phyloP scores from a whole-genome alignment of 2,797 vertebrate species.

The Pristis pectinata region DNA sequence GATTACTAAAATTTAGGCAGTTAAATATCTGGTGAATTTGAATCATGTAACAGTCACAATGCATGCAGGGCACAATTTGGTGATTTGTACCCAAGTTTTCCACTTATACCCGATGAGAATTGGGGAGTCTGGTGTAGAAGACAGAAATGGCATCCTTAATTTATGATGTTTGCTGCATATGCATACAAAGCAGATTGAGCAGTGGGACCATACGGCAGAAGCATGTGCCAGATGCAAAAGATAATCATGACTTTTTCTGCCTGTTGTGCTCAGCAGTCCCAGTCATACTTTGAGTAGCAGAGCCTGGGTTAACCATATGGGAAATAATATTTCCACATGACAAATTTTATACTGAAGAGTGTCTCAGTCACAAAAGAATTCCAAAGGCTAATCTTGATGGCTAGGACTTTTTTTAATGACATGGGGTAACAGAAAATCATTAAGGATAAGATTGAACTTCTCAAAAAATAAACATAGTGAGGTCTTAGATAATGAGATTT shows the following conservation, averaged over 20 bases:
- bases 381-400: not conserved
- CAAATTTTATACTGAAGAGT: slow-evolving; percentile 26
- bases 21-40: slow-evolving; percentile 25
- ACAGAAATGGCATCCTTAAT: not conserved
- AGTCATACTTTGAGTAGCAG: not conserved
- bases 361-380: not conserved
- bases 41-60: not conserved
- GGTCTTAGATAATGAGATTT: not conserved
- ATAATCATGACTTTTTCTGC: slow-evolving; percentile 5
- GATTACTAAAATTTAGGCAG: not conserved
- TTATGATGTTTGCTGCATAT: not conserved
- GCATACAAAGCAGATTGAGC: not conserved
- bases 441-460: not conserved
- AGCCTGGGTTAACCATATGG: not conserved
- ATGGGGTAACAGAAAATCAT: not conserved
- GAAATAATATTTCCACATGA: slow-evolving; percentile 5
- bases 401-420: not conserved
- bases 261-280: slow-evolving; percentile 10
- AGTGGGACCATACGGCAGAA: not conserved
- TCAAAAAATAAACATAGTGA: not conserved
- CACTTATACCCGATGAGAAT: not conserved
- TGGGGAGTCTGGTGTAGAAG: not conserved
- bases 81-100: not conserved
- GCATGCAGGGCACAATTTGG: not conserved
- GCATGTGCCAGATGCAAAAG: slow-evolving; percentile 23